A percentile compares a stretch with the other conserved stretches of the same genome.
These are phyloP conservation scores for Irena cyanogastra DNA, from an alignment of 2,113 vertebrate genomes.

Conservation along the genomic window DNA sequence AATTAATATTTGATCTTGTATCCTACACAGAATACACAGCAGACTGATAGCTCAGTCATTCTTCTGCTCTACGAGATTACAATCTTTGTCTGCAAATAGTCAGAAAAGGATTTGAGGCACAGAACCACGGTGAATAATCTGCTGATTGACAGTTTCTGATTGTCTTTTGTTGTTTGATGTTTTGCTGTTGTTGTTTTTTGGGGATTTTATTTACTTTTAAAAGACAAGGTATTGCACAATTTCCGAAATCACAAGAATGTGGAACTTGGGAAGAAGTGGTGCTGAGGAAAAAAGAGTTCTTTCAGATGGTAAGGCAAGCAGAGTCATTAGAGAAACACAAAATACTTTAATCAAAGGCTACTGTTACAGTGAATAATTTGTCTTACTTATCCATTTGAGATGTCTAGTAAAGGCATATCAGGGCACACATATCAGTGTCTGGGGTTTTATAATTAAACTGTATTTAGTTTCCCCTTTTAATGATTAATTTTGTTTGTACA, in stretches of 20 bases:
- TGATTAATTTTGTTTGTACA: not conserved
- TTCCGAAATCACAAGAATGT: not conserved
- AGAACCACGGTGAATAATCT: not conserved
- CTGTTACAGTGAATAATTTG: constrained; percentile 1
- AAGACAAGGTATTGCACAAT: not conserved
- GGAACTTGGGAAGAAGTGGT: not conserved
- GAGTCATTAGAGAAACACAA: not conserved
- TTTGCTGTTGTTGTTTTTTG: not conserved
- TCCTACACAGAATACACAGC: not conserved
- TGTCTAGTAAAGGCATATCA: not conserved
- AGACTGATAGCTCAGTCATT: not conserved
- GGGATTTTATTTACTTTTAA: not conserved
- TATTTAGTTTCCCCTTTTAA: not conserved
- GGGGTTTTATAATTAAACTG: not conserved
- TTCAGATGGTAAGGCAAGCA: not conserved
- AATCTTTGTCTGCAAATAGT: not conserved
- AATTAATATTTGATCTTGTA: not conserved
- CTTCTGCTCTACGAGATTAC: not conserved
- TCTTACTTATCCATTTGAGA: not conserved
- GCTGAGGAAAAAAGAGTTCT: not conserved
- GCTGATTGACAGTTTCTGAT: not conserved
- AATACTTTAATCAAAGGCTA: not conserved
- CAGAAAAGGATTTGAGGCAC: not conserved
- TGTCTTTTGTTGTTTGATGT: not conserved
- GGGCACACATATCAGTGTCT: not conserved